These are phyloP conservation scores for Drosophila vallismaia DNA, from an alignment of 2,888 invertebrate genomes.

Conservation along the genomic window DNA sequence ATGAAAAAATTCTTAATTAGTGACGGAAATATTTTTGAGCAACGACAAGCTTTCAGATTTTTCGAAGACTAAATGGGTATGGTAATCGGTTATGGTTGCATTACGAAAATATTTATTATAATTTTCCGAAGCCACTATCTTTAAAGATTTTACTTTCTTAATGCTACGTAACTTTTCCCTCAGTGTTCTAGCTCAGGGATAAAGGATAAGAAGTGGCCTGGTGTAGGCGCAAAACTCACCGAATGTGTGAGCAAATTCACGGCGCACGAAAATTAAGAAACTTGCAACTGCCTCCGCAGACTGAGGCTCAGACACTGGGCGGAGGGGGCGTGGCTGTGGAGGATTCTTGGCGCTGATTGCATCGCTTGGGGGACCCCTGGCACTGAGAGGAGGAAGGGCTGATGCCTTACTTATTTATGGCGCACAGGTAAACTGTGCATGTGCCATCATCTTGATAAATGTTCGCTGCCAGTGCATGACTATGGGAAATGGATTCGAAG, in stretches of 20 bases:
- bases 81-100: neutral
- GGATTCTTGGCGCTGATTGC: conserved; percentile 44
- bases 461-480: conserved; percentile 45
- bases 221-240: conserved; percentile 30
- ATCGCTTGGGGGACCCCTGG: conserved; percentile 22
- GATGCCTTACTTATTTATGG: conserved; percentile 66
- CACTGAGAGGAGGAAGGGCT: conserved; percentile 4
- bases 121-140: neutral
- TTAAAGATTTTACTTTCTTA: neutral
- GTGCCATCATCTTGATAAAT: conserved; percentile 59
- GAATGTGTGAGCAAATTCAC: conserved; percentile 56
- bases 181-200: conserved; percentile 6
- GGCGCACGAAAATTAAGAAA: conserved; percentile 69
- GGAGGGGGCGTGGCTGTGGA: conserved; percentile 18
- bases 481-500: conserved; percentile 62
- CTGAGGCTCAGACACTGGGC: conserved; percentile 13
- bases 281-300: conserved; percentile 43
- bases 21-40: neutral
- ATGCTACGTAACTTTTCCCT: neutral
- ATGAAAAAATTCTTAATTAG: neutral
- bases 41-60: neutral
- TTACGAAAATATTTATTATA: neutral
- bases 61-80: neutral
- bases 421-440: conserved; percentile 44
- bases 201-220: conserved; percentile 21